Conservation (phyloP, 2,888 invertebrate genomes). For the Harmothoe impar region DNA sequence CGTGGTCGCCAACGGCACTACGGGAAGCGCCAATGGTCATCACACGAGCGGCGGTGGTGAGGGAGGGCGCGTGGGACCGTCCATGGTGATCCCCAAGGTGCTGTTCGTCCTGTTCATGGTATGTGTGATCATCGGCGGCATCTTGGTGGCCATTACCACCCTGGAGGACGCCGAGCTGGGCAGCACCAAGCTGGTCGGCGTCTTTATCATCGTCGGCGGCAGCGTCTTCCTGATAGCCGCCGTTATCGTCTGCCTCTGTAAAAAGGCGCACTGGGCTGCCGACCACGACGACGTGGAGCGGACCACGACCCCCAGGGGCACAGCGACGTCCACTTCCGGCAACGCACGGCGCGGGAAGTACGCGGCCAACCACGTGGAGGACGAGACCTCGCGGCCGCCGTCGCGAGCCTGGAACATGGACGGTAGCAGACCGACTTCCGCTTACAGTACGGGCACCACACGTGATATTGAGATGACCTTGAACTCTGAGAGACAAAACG, state of each 20-base stretch:
- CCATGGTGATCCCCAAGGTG: constrained; percentile 22
- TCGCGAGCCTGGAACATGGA: background rate
- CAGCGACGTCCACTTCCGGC: background rate
- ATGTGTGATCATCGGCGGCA: background rate
- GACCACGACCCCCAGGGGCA: too few species aligned
- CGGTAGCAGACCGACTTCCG: background rate
- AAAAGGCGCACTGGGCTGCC: background rate
- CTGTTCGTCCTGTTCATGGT: background rate
- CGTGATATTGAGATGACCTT: constrained; percentile 23
- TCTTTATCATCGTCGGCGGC: background rate
- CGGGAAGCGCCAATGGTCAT: too few species aligned
- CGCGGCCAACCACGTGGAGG: background rate
- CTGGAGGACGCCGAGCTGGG: background rate
- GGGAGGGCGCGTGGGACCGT: constrained; percentile 20
- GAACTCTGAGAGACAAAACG: background rate
- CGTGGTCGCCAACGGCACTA: background rate
- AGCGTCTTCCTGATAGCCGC: background rate
- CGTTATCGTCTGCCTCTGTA: background rate
- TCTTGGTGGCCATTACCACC: background rate
- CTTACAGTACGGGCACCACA: background rate
- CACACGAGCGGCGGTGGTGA: background rate
- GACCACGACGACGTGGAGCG: background rate
- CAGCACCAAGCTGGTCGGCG: background rate
- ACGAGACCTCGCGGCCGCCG: background rate
- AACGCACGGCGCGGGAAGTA: background rate